phyloP scores from a whole-genome alignment of 2,113 vertebrate genomes.

The Dendropsophus ebraccatus region DNA sequence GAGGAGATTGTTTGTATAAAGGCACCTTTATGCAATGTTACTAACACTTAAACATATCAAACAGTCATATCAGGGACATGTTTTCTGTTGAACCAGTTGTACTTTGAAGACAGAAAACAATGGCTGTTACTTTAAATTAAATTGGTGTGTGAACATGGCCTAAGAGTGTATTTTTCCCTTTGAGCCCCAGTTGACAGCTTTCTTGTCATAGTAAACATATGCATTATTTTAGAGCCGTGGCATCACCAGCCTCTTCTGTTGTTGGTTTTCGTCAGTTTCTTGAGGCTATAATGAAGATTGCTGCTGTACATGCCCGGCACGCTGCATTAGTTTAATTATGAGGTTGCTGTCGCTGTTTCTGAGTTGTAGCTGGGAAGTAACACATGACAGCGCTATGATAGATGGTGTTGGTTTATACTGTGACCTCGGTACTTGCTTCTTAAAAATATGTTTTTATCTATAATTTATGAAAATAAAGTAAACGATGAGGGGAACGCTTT shows the following conservation, averaged over 20 bases:
- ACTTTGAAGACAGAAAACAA: too few relatives aligned
- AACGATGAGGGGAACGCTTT: background rate
- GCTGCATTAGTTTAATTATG: constrained; percentile 33
- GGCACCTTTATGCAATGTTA: too few relatives aligned
- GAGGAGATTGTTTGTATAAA: too few relatives aligned
- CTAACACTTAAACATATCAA: too few relatives aligned
- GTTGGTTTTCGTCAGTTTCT: constrained; percentile 8
- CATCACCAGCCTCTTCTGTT: background rate
- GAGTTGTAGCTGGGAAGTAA: constrained; percentile 13
- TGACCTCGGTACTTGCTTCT: background rate
- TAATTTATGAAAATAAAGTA: constrained; percentile 12
- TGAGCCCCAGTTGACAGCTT: too few relatives aligned
- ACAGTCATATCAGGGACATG: too few relatives aligned
- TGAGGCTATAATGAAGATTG: constrained; percentile 1
- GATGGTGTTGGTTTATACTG: constrained; percentile 15
- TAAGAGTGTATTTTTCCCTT: too few relatives aligned
- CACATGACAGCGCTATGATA: constrained; percentile 49
- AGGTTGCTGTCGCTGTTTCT: constrained; percentile 40
- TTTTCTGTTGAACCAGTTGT: too few relatives aligned
- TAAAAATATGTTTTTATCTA: constrained; percentile 15
- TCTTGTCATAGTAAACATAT: too few relatives aligned
- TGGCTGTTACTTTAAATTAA: too few relatives aligned
- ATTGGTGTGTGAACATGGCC: too few relatives aligned
- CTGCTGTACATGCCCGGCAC: constrained; percentile 24
- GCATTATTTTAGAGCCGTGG: background rate